Evolutionary conservation across 2,888 invertebrate genomes (phyloP).

Genomic region (Crematogaster levior): DNA sequence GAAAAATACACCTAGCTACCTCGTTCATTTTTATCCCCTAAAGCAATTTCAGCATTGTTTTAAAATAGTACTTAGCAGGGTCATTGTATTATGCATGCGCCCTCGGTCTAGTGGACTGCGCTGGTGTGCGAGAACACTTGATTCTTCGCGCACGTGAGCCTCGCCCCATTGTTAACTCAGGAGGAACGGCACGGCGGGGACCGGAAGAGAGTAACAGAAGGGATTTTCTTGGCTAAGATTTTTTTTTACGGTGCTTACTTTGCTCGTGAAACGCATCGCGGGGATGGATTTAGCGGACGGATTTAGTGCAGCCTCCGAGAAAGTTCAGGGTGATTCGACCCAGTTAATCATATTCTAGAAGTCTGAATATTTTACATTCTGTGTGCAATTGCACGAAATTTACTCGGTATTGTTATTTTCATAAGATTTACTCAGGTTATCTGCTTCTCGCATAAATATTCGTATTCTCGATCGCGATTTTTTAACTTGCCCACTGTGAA

Average conservation of each 20-base stretch:
- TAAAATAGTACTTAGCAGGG: constrained; percentile 86
- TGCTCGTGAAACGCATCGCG: constrained; percentile 64
- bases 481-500: constrained; percentile 65
- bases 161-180: constrained; percentile 84
- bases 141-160: constrained; percentile 85
- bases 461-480: constrained; percentile 55
- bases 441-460: background rate
- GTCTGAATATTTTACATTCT: constrained; percentile 22
- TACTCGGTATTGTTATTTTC: background rate
- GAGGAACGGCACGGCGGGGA: constrained; percentile 69
- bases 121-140: constrained; percentile 85
- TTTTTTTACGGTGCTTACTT: constrained; percentile 76
- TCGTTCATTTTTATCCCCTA: constrained; percentile 86
- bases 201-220: constrained; percentile 62
- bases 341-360: constrained; percentile 9
- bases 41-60: constrained; percentile 86
- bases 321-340: constrained; percentile 1
- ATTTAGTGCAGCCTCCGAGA: constrained; percentile 27
- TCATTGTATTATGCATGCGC: constrained; percentile 86
- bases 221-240: constrained; percentile 82
- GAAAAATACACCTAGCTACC: constrained; percentile 85
- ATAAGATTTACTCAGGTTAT: background rate
- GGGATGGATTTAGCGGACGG: constrained; percentile 40
- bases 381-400: background rate
- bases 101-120: constrained; percentile 82